These are phyloP conservation scores for Netelia melanura DNA, from an alignment of 2,888 invertebrate species.

Conservation along the genomic window DNA sequence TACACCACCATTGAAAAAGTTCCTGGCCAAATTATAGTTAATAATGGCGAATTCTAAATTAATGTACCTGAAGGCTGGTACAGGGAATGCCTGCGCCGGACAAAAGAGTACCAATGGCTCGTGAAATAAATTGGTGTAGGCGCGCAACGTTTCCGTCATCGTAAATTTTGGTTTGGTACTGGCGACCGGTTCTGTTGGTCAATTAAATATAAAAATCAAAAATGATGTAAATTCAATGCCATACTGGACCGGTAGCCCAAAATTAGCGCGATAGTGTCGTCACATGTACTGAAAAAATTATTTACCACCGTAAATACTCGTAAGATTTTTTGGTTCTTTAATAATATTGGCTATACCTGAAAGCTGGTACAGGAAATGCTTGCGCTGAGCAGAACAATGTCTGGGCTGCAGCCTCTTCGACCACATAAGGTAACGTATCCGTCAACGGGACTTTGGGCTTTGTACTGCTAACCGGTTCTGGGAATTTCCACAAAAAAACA, in stretches of 20 bases:
- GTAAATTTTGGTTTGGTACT: conserved; percentile 85
- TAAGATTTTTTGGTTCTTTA: background rate
- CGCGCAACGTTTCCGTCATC: conserved; percentile 78
- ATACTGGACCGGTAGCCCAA: background rate
- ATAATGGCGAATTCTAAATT: background rate
- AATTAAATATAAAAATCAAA: conserved; percentile 19
- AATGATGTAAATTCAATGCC: background rate
- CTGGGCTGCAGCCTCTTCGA: conserved; percentile 81
- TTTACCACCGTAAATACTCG: background rate
- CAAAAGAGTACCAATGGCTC: conserved; percentile 87
- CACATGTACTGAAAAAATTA: background rate
- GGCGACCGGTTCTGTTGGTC: conserved; percentile 88
- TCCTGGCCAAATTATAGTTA: background rate
- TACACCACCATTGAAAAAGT: background rate
- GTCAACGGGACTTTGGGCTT: conserved; percentile 82
- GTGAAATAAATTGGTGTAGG: conserved; percentile 69
- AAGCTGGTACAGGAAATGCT: conserved; percentile 86
- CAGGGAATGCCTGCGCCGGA: conserved; percentile 90
- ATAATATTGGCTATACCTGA: conserved; percentile 74
- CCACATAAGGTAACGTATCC: conserved; percentile 79
- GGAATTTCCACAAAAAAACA: conserved; percentile 38
- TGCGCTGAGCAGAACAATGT: conserved; percentile 91
- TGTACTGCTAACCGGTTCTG: conserved; percentile 84
- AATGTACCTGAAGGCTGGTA: conserved; percentile 89
- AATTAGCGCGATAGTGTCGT: background rate